Conservation (phyloP, 2,797 vertebrate species). For the Argyrosomus regius region DNA sequence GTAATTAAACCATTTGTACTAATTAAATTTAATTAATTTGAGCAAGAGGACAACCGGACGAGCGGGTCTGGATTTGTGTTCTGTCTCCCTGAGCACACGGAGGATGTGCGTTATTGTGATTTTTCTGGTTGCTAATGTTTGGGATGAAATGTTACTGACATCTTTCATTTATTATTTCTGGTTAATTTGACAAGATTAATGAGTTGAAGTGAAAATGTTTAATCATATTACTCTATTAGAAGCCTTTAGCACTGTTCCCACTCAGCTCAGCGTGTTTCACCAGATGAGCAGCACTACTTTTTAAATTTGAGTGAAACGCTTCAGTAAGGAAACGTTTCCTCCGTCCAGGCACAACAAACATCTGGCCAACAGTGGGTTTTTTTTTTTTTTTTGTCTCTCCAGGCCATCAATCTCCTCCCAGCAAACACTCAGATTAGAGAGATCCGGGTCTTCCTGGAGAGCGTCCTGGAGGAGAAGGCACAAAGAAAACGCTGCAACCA, state of each 20-base stretch:
- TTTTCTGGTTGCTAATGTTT: neutral
- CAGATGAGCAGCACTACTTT: neutral
- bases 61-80: conserved; percentile 1
- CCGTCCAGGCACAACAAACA: too few species aligned
- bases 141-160: neutral
- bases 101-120: neutral
- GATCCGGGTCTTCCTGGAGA: conserved; percentile 96
- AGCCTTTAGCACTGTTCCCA: neutral
- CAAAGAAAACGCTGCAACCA: conserved; percentile 95
- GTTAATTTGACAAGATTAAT: neutral
- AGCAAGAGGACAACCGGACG: neutral
- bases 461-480: conserved; percentile 96
- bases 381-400: conserved; percentile 5
- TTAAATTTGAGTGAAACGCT: too few species aligned
- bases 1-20: conserved; percentile 8
- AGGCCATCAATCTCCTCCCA: conserved; percentile 97
- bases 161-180: neutral
- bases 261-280: neutral
- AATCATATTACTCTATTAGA: neutral
- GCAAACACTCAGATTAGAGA: conserved; percentile 97
- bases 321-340: neutral
- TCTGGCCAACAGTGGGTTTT: neutral
- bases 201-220: too few species aligned
- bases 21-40: conserved; percentile 9
- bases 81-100: neutral